Percentiles rank a stretch among this genome's conserved stretches.
phyloP scores from a whole-genome alignment of 2,797 vertebrate species.

The Anas flavirostris region DNA sequence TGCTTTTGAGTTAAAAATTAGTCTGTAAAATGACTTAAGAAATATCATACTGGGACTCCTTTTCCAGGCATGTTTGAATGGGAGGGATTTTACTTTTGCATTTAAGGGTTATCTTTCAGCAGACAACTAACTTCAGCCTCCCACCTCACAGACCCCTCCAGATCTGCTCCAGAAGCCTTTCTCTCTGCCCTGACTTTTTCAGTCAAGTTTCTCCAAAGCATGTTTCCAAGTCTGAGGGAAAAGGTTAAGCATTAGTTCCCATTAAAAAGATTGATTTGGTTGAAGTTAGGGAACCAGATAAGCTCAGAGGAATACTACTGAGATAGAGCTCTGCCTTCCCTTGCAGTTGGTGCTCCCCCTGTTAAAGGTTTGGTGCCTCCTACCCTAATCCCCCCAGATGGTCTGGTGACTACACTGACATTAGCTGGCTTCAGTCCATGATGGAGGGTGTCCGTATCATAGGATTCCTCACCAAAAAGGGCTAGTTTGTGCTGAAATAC shows the following conservation, averaged over 20 bases:
- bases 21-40: background rate
- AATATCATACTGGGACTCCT: background rate
- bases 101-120: background rate
- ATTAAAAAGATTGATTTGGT: background rate
- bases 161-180: background rate
- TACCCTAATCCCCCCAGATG: background rate
- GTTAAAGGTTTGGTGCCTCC: background rate
- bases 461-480: background rate
- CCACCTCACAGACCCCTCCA: background rate
- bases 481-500: background rate
- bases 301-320: background rate
- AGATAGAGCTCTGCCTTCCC: background rate
- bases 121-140: background rate
- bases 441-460: rapidly evolving
- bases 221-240: background rate
- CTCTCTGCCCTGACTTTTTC: background rate
- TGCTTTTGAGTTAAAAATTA: background rate
- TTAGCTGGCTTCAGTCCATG: background rate
- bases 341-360: background rate
- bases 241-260: background rate
- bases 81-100: background rate
- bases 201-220: background rate
- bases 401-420: background rate
- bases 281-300: background rate
- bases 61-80: background rate